Evolutionary conservation across 2,113 vertebrate species (phyloP).

Genomic region (Calyptommatus sinebrachiatus): DNA sequence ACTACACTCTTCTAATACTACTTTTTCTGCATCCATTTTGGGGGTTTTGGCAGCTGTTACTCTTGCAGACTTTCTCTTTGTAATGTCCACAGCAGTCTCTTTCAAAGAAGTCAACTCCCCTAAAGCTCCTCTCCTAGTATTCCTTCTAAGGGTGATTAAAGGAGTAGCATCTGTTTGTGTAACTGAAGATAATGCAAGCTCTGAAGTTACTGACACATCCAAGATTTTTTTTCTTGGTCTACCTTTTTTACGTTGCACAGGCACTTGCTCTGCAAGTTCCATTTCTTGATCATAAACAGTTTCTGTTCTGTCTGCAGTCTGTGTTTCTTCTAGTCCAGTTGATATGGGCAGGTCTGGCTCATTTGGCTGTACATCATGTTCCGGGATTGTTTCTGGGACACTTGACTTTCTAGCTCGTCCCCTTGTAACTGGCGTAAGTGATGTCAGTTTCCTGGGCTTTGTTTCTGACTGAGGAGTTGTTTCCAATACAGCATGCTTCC

Average conservation of each 20-base stretch:
- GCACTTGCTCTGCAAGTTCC: not conserved
- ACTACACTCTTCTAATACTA: constrained; percentile 16
- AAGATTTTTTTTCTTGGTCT: constrained; percentile 44
- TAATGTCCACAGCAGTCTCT: constrained; percentile 34
- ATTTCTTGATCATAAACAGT: not conserved
- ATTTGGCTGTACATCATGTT: constrained; percentile 1
- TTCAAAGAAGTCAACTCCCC: constrained; percentile 27
- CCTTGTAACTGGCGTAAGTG: not conserved
- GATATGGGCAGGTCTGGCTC: constrained; percentile 13
- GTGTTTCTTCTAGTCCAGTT: not conserved
- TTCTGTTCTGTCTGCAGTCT: not conserved
- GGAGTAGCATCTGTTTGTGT: constrained; percentile 45
- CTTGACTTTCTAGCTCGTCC: not conserved
- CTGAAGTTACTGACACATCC: constrained; percentile 52
- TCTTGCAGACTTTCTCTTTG: constrained; percentile 55
- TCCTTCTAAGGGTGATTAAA: constrained; percentile 61
- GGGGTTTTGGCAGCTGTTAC: constrained; percentile 17
- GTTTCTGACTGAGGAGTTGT: not conserved
- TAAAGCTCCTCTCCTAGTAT: constrained; percentile 57
- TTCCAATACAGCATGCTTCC: constrained; percentile 30
- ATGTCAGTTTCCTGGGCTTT: not conserved
- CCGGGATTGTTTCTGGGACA: not conserved
- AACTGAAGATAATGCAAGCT: constrained; percentile 28
- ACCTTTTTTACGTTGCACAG: constrained; percentile 64
- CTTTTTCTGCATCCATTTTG: not conserved